Base-by-base conservation (phyloP, 35 echinoderm and acorn worm species). In the Heliocidaris erythrogramma region DNA sequence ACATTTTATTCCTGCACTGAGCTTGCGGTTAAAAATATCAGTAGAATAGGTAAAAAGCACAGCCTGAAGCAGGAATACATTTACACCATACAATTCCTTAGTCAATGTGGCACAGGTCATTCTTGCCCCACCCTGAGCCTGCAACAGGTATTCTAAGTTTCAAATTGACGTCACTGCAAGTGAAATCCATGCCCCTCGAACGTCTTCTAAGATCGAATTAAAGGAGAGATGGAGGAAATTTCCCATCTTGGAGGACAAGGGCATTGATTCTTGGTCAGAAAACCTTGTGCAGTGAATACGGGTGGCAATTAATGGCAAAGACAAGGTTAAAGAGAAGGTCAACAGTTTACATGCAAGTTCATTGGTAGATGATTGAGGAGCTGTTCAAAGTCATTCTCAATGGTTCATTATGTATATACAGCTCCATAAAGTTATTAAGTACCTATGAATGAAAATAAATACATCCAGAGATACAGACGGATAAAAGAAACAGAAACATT, bases 131-230 rank as follows among this genome's bases (percentile, higher is more conserved):
- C 87, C 87, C 87, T 89, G 31, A 9, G 87, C 31, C 87, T 7
- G 31, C 31, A 89, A 32, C 87, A 89, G 87, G 47, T 47, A 89
- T 89, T 48, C 87, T 48, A 48, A 89, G 47, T 89, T 89, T 89
- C 87, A 89, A 47, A 89, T 89, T 89, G 87, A 89, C 87, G 87
- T 89, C 87, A 89, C 47, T 89, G 31, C 31, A 24, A 27, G 87
- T 48, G 87, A 47, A 48, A 89, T 13, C 31, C 47, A 48, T 48
- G 87, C 87, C 13, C 17, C 87, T 48, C 10, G 87, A 32, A 31
- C 31, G 30, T 24, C 31, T 7, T 2, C 16, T 89, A 18, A 13
- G 42, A 42, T 89, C 7, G 17, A 89, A 89, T 89, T 89, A 89
- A 89, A 89, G 87, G 11, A 48, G 87, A 78, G 27, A 78, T 24